Conservation (phyloP, 1,140 invertebrate species). For the Sitophilus oryzae region DNA sequence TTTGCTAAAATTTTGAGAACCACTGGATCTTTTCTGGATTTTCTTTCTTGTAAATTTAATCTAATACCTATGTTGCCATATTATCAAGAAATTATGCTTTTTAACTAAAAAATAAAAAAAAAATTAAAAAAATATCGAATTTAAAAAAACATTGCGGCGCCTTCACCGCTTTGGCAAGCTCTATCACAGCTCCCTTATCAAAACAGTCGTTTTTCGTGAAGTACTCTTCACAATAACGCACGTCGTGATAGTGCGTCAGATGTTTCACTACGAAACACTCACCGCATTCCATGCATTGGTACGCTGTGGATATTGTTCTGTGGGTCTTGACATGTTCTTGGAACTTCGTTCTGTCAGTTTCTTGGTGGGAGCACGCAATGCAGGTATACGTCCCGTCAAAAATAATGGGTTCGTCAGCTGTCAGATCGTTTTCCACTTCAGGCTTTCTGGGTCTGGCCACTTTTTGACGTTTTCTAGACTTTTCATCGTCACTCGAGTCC, state of each 20-base stretch:
- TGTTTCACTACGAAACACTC: constrained; percentile 62
- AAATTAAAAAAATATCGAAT: no score
- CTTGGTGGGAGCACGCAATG: constrained; percentile 47
- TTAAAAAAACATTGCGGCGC: no score
- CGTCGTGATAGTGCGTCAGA: constrained; percentile 54
- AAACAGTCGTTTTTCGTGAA: constrained; percentile 52
- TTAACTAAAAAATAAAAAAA: no score
- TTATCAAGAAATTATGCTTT: no score
- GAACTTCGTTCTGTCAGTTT: constrained; percentile 43
- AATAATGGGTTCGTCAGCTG: constrained; percentile 31
- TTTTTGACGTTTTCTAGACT: constrained; percentile 26
- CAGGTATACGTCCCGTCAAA: constrained; percentile 49
- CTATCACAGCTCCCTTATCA: constrained; percentile 48
- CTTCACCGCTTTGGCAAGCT: constrained; percentile 42
- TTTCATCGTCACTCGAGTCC: constrained; percentile 13
- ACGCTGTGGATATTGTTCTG: constrained; percentile 52
- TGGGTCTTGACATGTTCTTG: constrained; percentile 51
- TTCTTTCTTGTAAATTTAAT: no score
- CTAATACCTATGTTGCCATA: no score
- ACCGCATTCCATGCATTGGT: constrained; percentile 63
- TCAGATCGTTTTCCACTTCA: constrained; percentile 20
- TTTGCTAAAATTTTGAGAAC: no score
- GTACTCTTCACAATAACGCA: constrained; percentile 53
- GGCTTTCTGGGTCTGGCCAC: neutral
- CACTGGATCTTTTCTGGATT: no score